phyloP scores from a whole-genome alignment of 2,113 vertebrate species.

The Nestor notabilis region DNA sequence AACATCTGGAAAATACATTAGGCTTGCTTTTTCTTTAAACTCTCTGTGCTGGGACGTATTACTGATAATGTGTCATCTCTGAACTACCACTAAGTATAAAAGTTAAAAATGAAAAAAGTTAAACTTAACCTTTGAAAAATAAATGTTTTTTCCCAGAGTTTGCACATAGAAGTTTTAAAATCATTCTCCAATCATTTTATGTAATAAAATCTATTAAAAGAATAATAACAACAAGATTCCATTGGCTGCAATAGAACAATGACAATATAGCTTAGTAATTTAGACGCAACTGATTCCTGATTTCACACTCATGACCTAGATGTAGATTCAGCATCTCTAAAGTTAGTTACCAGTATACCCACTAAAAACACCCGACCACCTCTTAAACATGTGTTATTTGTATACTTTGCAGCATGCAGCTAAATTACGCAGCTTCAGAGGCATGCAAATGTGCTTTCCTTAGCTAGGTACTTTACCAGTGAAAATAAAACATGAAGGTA shows the following conservation, averaged over 20 bases:
- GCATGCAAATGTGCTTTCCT: neutral
- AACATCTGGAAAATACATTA: neutral
- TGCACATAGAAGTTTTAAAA: neutral
- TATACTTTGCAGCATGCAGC: neutral
- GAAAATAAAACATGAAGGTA: neutral
- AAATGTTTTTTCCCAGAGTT: neutral
- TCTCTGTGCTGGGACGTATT: neutral
- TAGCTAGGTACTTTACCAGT: neutral
- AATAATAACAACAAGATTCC: neutral
- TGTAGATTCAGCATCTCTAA: neutral
- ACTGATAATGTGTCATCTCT: neutral
- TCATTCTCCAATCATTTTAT: neutral
- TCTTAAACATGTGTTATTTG: neutral
- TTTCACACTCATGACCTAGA: neutral
- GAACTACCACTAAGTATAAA: neutral
- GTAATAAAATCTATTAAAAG: neutral
- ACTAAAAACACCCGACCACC: neutral
- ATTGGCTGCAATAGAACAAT: neutral
- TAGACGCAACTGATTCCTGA: neutral
- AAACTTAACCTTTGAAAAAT: neutral
- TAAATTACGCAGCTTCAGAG: accelerated
- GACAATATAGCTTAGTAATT: neutral
- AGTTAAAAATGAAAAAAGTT: neutral
- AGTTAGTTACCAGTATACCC: neutral
- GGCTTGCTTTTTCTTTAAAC: neutral